Conservation (phyloP, 2,888 invertebrate species). For the Homarus gammarus region DNA sequence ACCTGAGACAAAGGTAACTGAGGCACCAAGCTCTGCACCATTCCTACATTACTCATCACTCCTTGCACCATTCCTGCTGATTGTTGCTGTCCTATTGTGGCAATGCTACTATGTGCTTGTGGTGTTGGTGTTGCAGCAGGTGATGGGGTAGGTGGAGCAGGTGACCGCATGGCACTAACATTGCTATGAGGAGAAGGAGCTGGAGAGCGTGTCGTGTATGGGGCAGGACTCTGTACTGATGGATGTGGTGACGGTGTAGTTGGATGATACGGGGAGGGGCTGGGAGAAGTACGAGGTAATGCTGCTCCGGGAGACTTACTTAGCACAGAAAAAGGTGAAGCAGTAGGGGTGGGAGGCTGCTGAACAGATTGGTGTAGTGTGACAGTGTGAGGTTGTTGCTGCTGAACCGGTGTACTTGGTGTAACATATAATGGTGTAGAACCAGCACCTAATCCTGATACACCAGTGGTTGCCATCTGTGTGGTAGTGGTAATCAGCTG, state of each 20-base stretch:
- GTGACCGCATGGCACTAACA: slow-evolving; percentile 60
- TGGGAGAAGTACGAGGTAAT: slow-evolving; percentile 70
- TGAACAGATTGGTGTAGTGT: slow-evolving; percentile 54
- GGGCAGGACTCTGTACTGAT: slow-evolving; percentile 60
- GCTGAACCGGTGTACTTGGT: slow-evolving; percentile 51
- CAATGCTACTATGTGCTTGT: slow-evolving; percentile 52
- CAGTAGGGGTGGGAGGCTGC: slow-evolving; percentile 55
- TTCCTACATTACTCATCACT: slow-evolving; percentile 68
- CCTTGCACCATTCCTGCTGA: slow-evolving; percentile 60
- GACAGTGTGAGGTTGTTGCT: slow-evolving; percentile 49
- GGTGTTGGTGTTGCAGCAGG: slow-evolving; percentile 70
- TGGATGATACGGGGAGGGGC: slow-evolving; percentile 70
- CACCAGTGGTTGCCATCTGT: slow-evolving; percentile 60
- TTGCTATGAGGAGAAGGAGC: slow-evolving; percentile 66
- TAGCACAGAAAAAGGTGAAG: slow-evolving; percentile 68
- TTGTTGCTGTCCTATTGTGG: slow-evolving; percentile 41
- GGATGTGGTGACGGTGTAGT: slow-evolving; percentile 72
- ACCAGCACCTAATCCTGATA: slow-evolving; percentile 39
- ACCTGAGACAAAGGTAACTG: slow-evolving; percentile 64
- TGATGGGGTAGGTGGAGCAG: slow-evolving; percentile 71
- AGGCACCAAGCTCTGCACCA: slow-evolving; percentile 70
- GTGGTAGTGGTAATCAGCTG: slow-evolving; percentile 68
- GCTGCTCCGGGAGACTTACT: slow-evolving; percentile 65
- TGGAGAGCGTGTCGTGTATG: slow-evolving; percentile 62
- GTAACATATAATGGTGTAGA: slow-evolving; percentile 64